Evolutionary conservation across 2,113 vertebrate genomes (phyloP), one percentile per base, ranked within the genome.

Genomic region (Antennarius striatus): DNA sequence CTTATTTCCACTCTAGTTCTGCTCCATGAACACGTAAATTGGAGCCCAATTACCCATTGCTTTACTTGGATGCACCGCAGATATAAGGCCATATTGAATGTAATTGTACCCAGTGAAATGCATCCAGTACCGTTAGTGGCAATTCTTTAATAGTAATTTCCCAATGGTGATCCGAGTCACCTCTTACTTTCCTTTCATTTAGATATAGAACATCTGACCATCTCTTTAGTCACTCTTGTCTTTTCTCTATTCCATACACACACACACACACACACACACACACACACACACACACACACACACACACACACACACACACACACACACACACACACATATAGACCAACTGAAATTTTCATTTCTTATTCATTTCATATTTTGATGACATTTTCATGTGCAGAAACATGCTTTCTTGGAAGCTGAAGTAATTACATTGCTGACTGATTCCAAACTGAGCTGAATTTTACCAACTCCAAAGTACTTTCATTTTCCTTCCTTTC

Each of bases 21-120:
- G 89, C 81, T 80, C 80, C 78, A 78, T 89, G 86, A 89, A 82
- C 88, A 85, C 86, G 85, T 80, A 88, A 89, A 89, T 89, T 90
- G 88, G 84, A 83, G 88, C 77, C 84, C 89, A 90, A 91, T 90
- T 91, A 91, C 84, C 63, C 70, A 28, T 42, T 78, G 84, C 83
- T 87, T 86, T 89, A 82, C 84, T 89, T 90, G 84, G 85, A 85
- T 86, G 84, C 85, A 66, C 82, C 65, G 80, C 80, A 86, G 76
- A 89, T 87, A 87, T 69, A 66, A 85, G 80, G 80, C 81, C 80
- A 85, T 88, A 86, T 84, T 82, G 79, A 81, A 76, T 84, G 83
- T 89, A 88, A 89, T 90, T 91, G 81, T 82, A 79, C 32, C 46
- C 83, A 83, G 73, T 83, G 81, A 86, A 87, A 86, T 86, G 82